Conservation (phyloP, 2,888 invertebrate species). For the Halictus quadricinctus region DNA sequence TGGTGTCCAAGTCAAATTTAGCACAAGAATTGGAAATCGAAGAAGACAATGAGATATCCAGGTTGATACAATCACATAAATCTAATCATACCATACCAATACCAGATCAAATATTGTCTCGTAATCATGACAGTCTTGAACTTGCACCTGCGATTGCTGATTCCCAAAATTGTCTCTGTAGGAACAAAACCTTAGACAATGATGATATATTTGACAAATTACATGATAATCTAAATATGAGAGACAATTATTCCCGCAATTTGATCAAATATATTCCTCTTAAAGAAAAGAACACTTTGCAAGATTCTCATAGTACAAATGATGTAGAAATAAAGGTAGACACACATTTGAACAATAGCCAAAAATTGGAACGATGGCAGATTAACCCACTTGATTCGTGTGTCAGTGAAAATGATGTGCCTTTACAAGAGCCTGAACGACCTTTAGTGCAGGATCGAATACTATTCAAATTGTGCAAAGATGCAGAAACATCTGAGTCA, state of each 20-base stretch:
- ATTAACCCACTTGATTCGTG: conserved; percentile 65
- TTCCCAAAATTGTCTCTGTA: conserved; percentile 30
- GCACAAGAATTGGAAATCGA: conserved; percentile 43
- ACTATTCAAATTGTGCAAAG: conserved; percentile 60
- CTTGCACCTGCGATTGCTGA: conserved; percentile 32
- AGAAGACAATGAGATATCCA: conserved; percentile 39
- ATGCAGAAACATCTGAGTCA: conserved; percentile 50
- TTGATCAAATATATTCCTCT: conserved; percentile 36
- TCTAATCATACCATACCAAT: conserved; percentile 40
- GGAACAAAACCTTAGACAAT: conserved; percentile 44
- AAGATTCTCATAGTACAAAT: conserved; percentile 45
- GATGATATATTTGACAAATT: conserved; percentile 52
- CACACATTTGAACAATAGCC: conserved; percentile 38
- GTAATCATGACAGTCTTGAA: conserved; percentile 45
- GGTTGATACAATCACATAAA: conserved; percentile 42
- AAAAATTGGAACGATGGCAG: conserved; percentile 59
- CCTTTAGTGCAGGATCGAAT: conserved; percentile 51
- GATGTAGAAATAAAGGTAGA: conserved; percentile 38
- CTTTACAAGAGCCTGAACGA: conserved; percentile 59
- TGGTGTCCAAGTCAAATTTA: conserved; percentile 30
- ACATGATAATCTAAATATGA: conserved; percentile 45
- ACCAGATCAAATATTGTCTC: conserved; percentile 33
- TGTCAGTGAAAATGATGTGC: conserved; percentile 63
- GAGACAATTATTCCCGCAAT: conserved; percentile 41
- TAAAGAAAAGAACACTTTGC: conserved; percentile 44